Base-by-base conservation (phyloP, 2,113 vertebrate genomes). In the Oophaga pumilio region DNA sequence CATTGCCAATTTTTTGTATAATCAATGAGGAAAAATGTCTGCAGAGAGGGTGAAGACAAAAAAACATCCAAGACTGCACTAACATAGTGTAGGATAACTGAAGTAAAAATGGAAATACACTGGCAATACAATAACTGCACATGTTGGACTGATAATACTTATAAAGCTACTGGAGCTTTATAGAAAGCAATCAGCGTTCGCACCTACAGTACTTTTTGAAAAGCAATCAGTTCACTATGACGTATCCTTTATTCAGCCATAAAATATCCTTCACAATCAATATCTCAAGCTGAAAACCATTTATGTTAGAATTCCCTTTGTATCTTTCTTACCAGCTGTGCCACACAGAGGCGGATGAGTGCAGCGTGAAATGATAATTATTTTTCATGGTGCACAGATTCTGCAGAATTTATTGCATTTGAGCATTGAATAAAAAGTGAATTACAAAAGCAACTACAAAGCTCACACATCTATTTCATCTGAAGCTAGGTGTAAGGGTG, bases 171-270 rank as follows among this genome's bases (percentile, higher is more conserved):
- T 43, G 50, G 26, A 49, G 15, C 76, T 80, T 56, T 73, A 81
- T 28, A 64, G 50, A 87, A 66, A 62, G 77, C 64, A 78, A 85
- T 77, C 76, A 86, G 71, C 59, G 56, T 49, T 13, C 60, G 9
- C 49, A 79, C 85, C 78, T 74, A 68, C 49, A 43, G 76, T 73
- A 50, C 53, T 80, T 24, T 85, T n/a, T 50, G 68, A 80, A 81
- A 33, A 81, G 66, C 66, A 73, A 82, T 87, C 85, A 82, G 56
- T 82, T 87, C 77, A 73, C 52, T 64, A 57, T 26, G 76, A 82
- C 50, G 62, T 71, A 57, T 26, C 24, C 28, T 24, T 81, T 68
- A 87, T 87, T 81, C 85, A 81, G 80, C 64, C 64, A 87, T 81
- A 59, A 59, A 87, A 81, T 81, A 81, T 18, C 56, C 50, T 49